Percentiles rank a stretch among this genome's conserved stretches.
Conservation (phyloP, 2,888 invertebrate genomes). For the Luperina nickerlii region DNA sequence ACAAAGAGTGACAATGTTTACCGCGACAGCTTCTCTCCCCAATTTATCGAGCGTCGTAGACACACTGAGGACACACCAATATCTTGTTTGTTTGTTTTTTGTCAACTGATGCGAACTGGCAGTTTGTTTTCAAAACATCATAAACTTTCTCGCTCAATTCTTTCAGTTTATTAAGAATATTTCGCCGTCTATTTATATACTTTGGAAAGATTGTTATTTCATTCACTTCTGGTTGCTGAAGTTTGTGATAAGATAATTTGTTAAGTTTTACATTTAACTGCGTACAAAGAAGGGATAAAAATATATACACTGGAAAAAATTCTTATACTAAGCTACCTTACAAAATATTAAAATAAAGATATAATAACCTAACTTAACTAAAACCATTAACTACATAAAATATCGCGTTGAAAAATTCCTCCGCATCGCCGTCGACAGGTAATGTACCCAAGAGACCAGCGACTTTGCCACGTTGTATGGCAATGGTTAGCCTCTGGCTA, state of each 20-base stretch:
- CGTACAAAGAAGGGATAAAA: background rate
- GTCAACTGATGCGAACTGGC: slow-evolving; percentile 42
- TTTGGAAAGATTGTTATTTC: slow-evolving; percentile 2
- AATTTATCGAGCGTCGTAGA: slow-evolving; percentile 48
- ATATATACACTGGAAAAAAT: too few species aligned
- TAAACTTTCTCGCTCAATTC: slow-evolving; percentile 45
- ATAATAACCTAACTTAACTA: background rate
- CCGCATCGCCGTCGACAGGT: background rate
- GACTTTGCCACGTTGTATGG: background rate
- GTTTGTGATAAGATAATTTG: slow-evolving; percentile 6
- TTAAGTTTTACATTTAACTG: background rate
- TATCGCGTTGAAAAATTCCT: background rate
- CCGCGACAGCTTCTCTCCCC: background rate
- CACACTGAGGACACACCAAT: slow-evolving; percentile 26
- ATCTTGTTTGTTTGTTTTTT: slow-evolving; percentile 49
- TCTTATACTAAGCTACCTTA: too few species aligned
- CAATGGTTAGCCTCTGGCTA: background rate
- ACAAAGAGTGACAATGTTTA: slow-evolving; percentile 32
- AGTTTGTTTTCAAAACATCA: slow-evolving; percentile 49
- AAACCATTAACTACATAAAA: background rate
- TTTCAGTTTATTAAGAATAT: slow-evolving; percentile 29
- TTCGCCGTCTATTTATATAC: slow-evolving; percentile 10
- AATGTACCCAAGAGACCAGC: background rate
- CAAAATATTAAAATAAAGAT: background rate
- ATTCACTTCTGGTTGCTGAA: background rate